Percentiles rank a stretch among this genome's conserved stretches.
phyloP scores from a whole-genome alignment of 2,113 vertebrate genomes.

The Andinoacara biseriatus region DNA sequence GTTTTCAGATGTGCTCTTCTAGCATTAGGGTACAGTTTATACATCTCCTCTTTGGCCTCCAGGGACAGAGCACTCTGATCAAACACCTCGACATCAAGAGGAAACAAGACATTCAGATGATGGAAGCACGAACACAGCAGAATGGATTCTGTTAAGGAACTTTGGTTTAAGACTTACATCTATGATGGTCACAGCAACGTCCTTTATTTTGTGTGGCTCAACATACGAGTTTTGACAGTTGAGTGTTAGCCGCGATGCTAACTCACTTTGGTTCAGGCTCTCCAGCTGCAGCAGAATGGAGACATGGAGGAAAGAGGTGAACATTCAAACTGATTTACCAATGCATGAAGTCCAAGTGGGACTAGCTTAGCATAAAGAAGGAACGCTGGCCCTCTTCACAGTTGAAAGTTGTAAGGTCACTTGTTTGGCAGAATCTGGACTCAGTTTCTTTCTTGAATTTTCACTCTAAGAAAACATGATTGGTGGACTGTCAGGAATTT shows the following conservation, averaged over 20 bases:
- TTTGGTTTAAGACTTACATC: slow-evolving; percentile 83
- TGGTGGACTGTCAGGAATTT: background rate
- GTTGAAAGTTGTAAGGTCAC: background rate
- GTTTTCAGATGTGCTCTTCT: slow-evolving; percentile 98
- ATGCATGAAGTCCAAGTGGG: background rate
- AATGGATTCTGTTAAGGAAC: background rate
- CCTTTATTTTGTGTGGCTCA: slow-evolving; percentile 97
- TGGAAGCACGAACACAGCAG: background rate
- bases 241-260: slow-evolving; percentile 94
- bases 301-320: background rate
- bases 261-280: slow-evolving; percentile 92
- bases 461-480: background rate
- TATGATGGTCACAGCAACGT: slow-evolving; percentile 94
- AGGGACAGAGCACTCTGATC: slow-evolving; percentile 96
- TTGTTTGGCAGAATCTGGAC: too few relatives aligned
- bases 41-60: slow-evolving; percentile 99
- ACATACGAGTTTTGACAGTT: slow-evolving; percentile 99
- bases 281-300: slow-evolving; percentile 85
- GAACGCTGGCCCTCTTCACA: background rate
- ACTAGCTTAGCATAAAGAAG: background rate
- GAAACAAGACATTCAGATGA: background rate
- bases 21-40: slow-evolving; percentile 95
- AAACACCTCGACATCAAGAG: slow-evolving; percentile 85
- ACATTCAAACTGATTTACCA: background rate
- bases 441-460: too few relatives aligned